phyloP scores from a whole-genome alignment of 2,797 vertebrate species.

The Scyliorhinus canicula region DNA sequence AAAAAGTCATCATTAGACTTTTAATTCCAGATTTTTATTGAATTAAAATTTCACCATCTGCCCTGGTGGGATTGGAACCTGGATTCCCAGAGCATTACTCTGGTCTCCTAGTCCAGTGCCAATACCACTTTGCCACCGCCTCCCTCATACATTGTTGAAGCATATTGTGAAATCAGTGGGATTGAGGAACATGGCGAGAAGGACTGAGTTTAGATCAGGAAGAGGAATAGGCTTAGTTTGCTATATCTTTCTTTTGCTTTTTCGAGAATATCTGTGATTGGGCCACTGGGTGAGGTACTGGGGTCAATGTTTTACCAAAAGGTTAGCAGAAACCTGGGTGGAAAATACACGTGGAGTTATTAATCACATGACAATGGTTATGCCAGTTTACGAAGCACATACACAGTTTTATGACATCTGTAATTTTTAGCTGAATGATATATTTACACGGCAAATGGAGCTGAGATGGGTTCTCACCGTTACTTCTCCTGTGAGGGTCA shows the following conservation, averaged over 20 bases:
- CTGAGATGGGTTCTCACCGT: slow-evolving; percentile 53
- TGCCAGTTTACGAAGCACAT: neutral
- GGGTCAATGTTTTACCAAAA: neutral
- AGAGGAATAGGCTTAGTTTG: neutral
- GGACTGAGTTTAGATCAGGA: neutral
- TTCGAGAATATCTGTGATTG: neutral
- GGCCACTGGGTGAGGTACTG: neutral
- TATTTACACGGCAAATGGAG: neutral
- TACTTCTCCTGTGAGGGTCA: slow-evolving; percentile 54
- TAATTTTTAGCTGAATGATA: neutral
- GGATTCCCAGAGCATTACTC: no score
- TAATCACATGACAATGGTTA: neutral
- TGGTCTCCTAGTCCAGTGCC: no score
- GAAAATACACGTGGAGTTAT: neutral
- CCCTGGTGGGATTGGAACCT: no score
- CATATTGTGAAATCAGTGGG: neutral
- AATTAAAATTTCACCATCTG: no score
- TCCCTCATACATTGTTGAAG: neutral
- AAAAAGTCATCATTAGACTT: no score
- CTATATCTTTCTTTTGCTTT: neutral
- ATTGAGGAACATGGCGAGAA: neutral
- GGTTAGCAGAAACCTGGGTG: neutral
- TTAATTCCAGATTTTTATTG: no score
- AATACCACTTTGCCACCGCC: no score
- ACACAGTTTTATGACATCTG: neutral